A percentile compares a stretch with the other conserved stretches of the same genome.
phyloP scores from a whole-genome alignment of 1,140 invertebrate species.

The Caenorhabditis inopinata region DNA sequence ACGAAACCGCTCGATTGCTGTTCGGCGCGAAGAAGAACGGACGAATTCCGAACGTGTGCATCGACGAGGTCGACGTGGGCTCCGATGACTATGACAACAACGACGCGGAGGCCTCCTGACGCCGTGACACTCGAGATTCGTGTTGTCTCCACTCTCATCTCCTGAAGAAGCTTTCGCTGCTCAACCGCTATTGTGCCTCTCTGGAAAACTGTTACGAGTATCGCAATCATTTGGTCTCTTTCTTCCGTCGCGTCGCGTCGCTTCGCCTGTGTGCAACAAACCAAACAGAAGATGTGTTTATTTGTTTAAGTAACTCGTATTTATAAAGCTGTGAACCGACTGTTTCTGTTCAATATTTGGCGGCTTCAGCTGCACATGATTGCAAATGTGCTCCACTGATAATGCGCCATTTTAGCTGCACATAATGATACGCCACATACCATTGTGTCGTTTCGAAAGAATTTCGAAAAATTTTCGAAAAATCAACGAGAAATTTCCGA shows the following conservation, averaged over 20 bases:
- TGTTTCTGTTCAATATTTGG: too few species aligned
- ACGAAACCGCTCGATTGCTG: conserved; percentile 2
- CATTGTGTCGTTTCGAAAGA: too few species aligned
- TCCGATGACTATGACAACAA: not conserved
- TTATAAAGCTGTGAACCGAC: conserved; percentile 26
- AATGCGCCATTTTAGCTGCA: too few species aligned
- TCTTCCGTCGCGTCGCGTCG: too few species aligned
- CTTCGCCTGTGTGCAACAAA: conserved; percentile 18
- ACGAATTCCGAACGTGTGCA: not conserved
- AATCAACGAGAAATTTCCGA: too few species aligned
- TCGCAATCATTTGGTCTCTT: not conserved
- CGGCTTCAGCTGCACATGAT: too few species aligned
- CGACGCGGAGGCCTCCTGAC: not conserved
- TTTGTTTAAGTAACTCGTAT: not conserved
- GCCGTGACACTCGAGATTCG: too few species aligned
- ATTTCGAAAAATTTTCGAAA: too few species aligned
- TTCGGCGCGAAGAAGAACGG: conserved; percentile 9
- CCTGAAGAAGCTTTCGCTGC: not conserved
- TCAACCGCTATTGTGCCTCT: not conserved
- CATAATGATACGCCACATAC: too few species aligned
- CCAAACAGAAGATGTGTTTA: not conserved
- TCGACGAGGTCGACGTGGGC: not conserved
- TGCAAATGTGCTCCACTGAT: too few species aligned
- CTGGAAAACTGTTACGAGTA: not conserved
- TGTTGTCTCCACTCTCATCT: too few species aligned